Evolutionary conservation across 2,797 vertebrate genomes (phyloP).

Genomic region (Tapera naevia): DNA sequence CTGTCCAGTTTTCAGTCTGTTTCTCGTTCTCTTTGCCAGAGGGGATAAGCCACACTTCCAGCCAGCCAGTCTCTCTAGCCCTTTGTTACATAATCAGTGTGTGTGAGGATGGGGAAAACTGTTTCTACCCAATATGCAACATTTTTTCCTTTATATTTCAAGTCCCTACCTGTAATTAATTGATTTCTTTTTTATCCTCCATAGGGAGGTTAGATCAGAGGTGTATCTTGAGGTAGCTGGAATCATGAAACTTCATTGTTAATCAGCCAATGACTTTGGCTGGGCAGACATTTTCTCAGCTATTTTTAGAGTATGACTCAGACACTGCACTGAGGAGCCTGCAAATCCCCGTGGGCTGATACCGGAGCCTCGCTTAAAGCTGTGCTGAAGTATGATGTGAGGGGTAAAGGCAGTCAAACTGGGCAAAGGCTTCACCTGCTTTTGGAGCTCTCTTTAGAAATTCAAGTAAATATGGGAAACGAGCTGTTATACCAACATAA

Average conservation of each 20-base stretch:
- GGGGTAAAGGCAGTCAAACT: background rate
- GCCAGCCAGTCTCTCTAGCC: background rate
- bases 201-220: background rate
- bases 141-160: background rate
- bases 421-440: background rate
- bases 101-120: background rate
- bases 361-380: background rate
- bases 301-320: constrained; percentile 72
- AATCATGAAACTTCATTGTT: background rate
- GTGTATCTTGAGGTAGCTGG: background rate
- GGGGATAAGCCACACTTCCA: background rate
- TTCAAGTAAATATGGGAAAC: background rate
- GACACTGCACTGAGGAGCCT: background rate
- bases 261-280: constrained; percentile 23
- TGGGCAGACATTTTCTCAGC: constrained; percentile 54
- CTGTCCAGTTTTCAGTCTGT: background rate
- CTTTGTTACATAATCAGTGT: background rate
- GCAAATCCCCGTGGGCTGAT: constrained; percentile 12
- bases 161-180: background rate
- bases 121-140: background rate
- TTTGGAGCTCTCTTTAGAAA: background rate
- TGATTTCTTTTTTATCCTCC: background rate
- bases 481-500: background rate
- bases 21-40: background rate
- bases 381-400: background rate